phyloP scores from a whole-genome alignment of 2,797 vertebrate genomes.

The Mycteria americana region DNA sequence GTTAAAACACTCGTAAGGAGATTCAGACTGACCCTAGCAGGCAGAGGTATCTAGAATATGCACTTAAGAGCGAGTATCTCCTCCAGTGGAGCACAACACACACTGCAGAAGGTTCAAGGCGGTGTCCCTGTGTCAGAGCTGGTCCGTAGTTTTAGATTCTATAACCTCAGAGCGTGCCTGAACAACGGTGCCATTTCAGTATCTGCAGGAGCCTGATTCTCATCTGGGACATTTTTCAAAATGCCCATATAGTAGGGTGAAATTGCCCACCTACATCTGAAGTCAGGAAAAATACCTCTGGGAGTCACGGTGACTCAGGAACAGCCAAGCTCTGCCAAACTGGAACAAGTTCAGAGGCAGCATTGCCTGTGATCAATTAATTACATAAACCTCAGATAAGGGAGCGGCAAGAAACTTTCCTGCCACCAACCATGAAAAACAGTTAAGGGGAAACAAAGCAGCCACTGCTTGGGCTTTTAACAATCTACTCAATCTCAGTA shows the following conservation, averaged over 20 bases:
- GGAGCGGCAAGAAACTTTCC: slow-evolving; percentile 44
- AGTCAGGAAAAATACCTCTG: neutral
- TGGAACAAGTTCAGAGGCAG: slow-evolving; percentile 42
- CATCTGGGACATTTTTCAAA: neutral
- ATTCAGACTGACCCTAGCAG: neutral
- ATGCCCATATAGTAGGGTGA: neutral
- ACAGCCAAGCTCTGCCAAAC: neutral
- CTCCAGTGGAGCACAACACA: neutral
- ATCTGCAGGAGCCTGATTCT: neutral
- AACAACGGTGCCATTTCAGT: neutral
- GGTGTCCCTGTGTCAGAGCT: neutral
- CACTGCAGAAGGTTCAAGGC: neutral
- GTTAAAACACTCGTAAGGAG: neutral
- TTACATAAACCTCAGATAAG: slow-evolving; percentile 44
- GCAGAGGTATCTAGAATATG: neutral
- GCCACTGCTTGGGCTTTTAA: neutral
- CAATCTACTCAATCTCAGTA: neutral
- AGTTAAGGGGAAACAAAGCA: slow-evolving; percentile 4
- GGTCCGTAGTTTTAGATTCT: neutral
- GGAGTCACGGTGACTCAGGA: neutral
- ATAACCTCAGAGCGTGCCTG: neutral
- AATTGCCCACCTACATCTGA: neutral
- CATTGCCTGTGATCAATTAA: slow-evolving; percentile 20
- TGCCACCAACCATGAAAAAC: slow-evolving; percentile 39
- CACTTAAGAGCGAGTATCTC: neutral